Base-by-base conservation (phyloP, 2,888 invertebrate genomes). In the Drosophila infuscata region DNA sequence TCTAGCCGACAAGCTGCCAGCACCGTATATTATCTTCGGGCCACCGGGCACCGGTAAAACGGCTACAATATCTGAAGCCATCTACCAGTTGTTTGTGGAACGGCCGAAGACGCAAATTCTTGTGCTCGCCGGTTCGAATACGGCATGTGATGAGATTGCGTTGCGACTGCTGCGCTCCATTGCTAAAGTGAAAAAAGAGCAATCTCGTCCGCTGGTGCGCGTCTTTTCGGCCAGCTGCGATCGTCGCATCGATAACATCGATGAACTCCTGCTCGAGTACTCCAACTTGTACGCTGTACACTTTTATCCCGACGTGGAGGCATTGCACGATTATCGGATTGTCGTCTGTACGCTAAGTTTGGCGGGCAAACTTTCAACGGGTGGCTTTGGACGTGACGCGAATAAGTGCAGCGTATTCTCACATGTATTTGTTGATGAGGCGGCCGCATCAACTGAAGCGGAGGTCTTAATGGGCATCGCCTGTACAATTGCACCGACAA, bases 21-120 rank as follows among this genome's bases (percentile, higher is more conserved):
- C 94, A 1, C 98, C 98, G 0, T 98, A 97, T 88, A 95, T 98
- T 41, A 94, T 98, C 51, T 97, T 96, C 93, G 98, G 98, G 3
- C 81, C 81, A 9, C 80, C 82, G 94, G 74, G 95, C 93, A 96
- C 96, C 3, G 96, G 96, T 1, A 96, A 96, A 92, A 96, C 96
- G 0, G 94, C 95, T 2, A 96, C 96, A 1, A 83, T 96, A 9
- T 95, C 96, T 3, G 96, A 97, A 92, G 93, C 95, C 7, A 95
- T 96, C 54, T 93, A 95, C 62, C 96, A 96, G 92, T 94, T 96
- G 81, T 81, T 87, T 70, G 72, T 88, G 51, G 64, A 64, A 4
- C 91, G 92, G n/a, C 92, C 93, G 0, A 84, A 92, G 0, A 92
- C 93, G 7, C 92, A 92, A 68, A 94, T 96, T 72, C 92, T 97